Percentiles rank a stretch among this genome's conserved stretches.
Evolutionary conservation across 2,888 invertebrate species (phyloP).

Genomic region (Agrochola lota): DNA sequence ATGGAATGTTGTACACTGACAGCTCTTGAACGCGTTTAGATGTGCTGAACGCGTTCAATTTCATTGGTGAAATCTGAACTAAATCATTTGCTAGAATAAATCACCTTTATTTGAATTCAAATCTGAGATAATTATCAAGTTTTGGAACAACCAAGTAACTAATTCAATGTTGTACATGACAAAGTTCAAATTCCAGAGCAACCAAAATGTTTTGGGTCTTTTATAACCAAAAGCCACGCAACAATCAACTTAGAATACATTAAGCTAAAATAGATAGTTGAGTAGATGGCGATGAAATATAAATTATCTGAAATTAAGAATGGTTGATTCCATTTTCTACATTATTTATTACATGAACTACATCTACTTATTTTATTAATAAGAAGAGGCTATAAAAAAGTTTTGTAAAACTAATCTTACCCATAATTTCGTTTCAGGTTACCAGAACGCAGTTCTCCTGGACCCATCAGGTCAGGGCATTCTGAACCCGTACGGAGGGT

Average conservation of each 20-base stretch:
- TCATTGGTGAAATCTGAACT: too few relatives aligned
- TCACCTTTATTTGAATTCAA: not conserved
- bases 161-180: not conserved
- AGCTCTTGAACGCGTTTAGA: too few relatives aligned
- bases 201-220: not conserved
- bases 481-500: conserved; percentile 73
- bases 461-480: conserved; percentile 79
- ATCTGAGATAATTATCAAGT: not conserved
- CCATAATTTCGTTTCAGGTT: conserved; percentile 70
- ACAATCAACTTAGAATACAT: not conserved
- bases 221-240: not conserved
- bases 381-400: not conserved
- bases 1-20: too few relatives aligned
- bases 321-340: not conserved
- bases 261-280: too few relatives aligned
- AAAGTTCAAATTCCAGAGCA: not conserved
- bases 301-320: not conserved
- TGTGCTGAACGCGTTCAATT: too few relatives aligned
- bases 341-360: not conserved
- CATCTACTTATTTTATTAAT: not conserved
- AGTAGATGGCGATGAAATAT: not conserved
- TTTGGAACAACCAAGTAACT: not conserved
- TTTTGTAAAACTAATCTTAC: not conserved
- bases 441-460: conserved; percentile 81
- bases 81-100: not conserved